Evolutionary conservation across 35 echinoderm and acorn worm species (phyloP).

Genomic region (Hemicentrotus pulcherrimus): DNA sequence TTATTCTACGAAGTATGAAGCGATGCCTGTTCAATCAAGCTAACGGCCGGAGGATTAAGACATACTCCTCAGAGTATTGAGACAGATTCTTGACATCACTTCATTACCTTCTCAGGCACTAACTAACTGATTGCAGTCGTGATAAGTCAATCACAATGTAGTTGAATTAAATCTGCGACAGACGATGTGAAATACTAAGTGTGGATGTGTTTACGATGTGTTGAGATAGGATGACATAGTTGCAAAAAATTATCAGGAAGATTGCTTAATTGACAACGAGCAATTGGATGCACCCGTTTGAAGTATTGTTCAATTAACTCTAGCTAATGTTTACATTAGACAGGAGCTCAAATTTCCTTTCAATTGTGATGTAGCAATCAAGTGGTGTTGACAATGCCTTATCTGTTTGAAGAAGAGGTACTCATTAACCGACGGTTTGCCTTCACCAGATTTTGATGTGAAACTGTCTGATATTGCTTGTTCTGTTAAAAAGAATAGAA

Average conservation of each 20-base stretch:
- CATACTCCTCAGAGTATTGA: background rate
- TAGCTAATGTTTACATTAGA: background rate
- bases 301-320: background rate
- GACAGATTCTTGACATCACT: background rate
- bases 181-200: background rate
- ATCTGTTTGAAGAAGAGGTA: background rate
- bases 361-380: background rate
- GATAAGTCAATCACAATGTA: background rate
- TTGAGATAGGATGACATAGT: background rate
- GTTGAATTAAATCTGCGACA: background rate
- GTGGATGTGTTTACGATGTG: background rate
- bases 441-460: background rate
- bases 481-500: background rate
- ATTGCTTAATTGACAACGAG: background rate
- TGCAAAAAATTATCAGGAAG: background rate
- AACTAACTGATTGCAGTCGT: background rate
- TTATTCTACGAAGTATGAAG: too few relatives aligned
- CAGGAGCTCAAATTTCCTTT: background rate
- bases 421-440: background rate
- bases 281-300: background rate
- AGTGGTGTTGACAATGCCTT: background rate
- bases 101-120: background rate
- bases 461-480: background rate
- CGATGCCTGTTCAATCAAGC: background rate
- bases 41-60: background rate